phyloP scores from a whole-genome alignment of 1,140 invertebrate species.

The Heterodera carotae region DNA sequence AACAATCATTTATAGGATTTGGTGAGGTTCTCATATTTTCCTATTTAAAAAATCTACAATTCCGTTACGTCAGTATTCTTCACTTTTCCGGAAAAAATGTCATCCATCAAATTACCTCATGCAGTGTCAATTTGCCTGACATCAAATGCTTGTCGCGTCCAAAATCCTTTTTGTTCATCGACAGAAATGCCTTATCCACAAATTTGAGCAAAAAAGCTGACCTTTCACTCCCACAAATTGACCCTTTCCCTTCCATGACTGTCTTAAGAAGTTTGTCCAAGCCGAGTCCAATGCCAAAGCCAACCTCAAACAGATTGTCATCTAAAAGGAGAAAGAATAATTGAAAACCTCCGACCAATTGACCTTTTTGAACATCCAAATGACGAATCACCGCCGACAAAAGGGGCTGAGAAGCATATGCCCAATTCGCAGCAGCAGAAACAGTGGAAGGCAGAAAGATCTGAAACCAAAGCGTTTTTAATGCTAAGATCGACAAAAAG shows the following conservation, averaged over 20 bases:
- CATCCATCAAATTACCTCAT: neutral
- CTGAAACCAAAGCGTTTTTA: neutral
- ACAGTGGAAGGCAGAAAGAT: neutral
- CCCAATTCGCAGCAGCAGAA: neutral
- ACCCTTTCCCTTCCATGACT: neutral
- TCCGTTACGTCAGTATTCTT: too few species aligned
- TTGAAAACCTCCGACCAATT: too few species aligned
- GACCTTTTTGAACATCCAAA: neutral
- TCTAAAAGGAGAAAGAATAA: too few species aligned
- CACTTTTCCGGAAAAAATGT: too few species aligned
- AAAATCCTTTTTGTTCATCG: neutral
- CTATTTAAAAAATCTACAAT: too few species aligned
- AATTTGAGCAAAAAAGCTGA: neutral
- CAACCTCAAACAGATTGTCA: constrained; percentile 1
- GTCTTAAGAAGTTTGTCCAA: neutral
- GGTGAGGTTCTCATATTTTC: too few species aligned
- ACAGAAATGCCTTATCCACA: neutral
- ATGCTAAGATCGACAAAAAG: neutral
- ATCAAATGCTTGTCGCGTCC: neutral
- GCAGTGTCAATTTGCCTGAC: neutral
- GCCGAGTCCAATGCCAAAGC: neutral
- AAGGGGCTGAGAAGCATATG: neutral
- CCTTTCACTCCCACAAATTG: neutral
- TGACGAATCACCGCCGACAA: constrained; percentile 1
- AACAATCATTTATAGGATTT: too few species aligned